Base-by-base conservation (phyloP, 1,140 invertebrate genomes). In the Drosophila triauraria region DNA sequence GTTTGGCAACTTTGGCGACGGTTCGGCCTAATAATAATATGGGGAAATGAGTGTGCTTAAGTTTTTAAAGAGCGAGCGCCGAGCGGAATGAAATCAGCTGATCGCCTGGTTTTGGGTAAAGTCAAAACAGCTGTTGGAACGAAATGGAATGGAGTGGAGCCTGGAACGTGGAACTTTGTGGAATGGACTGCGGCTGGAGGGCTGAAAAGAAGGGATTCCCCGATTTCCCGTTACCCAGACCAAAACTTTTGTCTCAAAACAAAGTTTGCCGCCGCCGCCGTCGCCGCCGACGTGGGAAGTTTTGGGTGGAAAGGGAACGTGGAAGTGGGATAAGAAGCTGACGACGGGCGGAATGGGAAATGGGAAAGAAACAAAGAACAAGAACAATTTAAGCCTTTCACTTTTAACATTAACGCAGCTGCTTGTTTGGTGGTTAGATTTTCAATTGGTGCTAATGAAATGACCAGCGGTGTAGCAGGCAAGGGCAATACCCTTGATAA, bases 1-100 rank as follows among this genome's bases (percentile, higher is more conserved):
- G 64, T 76, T 80, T 81, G 64, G 60, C 54, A 86, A 86, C 82
- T 86, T 86, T 86, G 82, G 79, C 82, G 82, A 79, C 82, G 67
- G 43, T 70, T 79, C 83, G 82, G 82, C 83, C 82, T 82, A 86
- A 86, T 86, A 86, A 81, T 74, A 74, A 72, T 74, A 60, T 72
- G 70, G 80, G 70, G 30, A 81, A 62, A 47, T 59, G 60, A 81
- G 62, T 77, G 46, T 59, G 63, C 69, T 56, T 47, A 75, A 78
- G 56, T 78, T 75, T 78, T 85, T 81, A 72, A 70, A 60, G 54
- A 20, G n/a, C 27, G 51, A n/a, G 25, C 50, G 54, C 35, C 25
- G 20, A 57, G 57, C 46, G 44, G 15, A 67, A 65, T 44, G 15
- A 67, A 65, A 48, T 64, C 80, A 80, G 84, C 76, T 83, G 84